phyloP scores from a whole-genome alignment of 1,140 invertebrate genomes.

The Magallana gigas region DNA sequence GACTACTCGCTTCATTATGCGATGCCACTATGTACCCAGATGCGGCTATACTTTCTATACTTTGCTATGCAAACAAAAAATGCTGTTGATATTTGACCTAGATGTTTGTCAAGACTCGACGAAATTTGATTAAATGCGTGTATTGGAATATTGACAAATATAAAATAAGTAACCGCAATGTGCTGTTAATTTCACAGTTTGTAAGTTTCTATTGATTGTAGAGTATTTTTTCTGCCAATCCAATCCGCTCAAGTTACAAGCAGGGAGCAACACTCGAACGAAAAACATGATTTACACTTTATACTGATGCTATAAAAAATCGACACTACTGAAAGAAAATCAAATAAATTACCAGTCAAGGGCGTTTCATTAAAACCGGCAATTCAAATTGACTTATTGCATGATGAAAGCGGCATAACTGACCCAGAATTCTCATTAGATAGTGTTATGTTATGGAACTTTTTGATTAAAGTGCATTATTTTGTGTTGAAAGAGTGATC shows the following conservation, averaged over 20 bases:
- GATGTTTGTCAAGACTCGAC: conserved; percentile 27
- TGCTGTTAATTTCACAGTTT: conserved; percentile 32
- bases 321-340: too few relatives aligned
- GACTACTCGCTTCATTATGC: too few relatives aligned
- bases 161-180: conserved; percentile 12
- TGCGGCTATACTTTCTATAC: not conserved
- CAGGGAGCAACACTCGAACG: not conserved
- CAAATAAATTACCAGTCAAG: too few relatives aligned
- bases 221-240: not conserved
- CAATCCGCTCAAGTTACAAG: not conserved
- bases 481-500: too few relatives aligned
- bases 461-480: too few relatives aligned
- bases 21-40: not conserved
- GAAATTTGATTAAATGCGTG: conserved; percentile 34
- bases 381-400: too few relatives aligned
- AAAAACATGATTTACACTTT: not conserved
- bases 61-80: conserved; percentile 12
- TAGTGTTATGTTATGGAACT: too few relatives aligned
- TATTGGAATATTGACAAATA: conserved; percentile 34
- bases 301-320: not conserved
- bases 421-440: too few relatives aligned
- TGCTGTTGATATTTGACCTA: conserved; percentile 9
- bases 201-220: conserved; percentile 6
- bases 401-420: too few relatives aligned
- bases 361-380: too few relatives aligned